phyloP scores from a whole-genome alignment of 1,140 invertebrate genomes.

The Tetragnatha versicolor region DNA sequence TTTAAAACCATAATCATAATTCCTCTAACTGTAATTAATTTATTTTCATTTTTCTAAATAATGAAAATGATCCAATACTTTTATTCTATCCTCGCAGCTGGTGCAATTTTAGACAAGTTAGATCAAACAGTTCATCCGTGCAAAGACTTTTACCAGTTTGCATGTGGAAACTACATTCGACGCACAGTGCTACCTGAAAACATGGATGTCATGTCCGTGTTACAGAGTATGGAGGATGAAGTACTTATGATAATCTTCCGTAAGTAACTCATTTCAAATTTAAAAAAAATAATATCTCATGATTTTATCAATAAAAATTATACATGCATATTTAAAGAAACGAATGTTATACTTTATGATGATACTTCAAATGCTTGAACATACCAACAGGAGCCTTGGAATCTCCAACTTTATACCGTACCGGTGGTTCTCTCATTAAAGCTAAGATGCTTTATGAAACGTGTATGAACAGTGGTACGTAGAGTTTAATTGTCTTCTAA shows the following conservation, averaged over 20 bases:
- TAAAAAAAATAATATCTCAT: neutral
- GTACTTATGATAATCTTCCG: slow-evolving; percentile 60
- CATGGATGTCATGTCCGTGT: slow-evolving; percentile 62
- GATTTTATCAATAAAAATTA: neutral
- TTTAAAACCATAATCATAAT: too few species aligned
- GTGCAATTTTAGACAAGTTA: slow-evolving; percentile 36
- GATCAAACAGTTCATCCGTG: slow-evolving; percentile 66
- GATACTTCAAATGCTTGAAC: neutral
- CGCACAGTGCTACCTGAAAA: slow-evolving; percentile 65
- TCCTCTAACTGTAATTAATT: too few species aligned
- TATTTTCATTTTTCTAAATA: too few species aligned
- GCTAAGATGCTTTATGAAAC: slow-evolving; percentile 67
- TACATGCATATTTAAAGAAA: neutral
- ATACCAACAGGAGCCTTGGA: slow-evolving; percentile 61
- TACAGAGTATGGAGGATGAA: slow-evolving; percentile 66
- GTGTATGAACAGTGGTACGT: slow-evolving; percentile 68
- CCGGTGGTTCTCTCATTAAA: slow-evolving; percentile 64
- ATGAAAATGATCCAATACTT: neutral
- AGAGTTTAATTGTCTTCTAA: neutral
- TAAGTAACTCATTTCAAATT: neutral
- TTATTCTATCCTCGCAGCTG: slow-evolving; percentile 1
- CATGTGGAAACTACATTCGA: slow-evolving; percentile 67
- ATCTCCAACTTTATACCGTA: slow-evolving; percentile 57
- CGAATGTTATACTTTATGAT: neutral
- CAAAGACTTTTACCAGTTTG: slow-evolving; percentile 68